These are phyloP conservation scores for Cyclophora punctaria DNA, from an alignment of 2,888 invertebrate species.

Conservation along the genomic window DNA sequence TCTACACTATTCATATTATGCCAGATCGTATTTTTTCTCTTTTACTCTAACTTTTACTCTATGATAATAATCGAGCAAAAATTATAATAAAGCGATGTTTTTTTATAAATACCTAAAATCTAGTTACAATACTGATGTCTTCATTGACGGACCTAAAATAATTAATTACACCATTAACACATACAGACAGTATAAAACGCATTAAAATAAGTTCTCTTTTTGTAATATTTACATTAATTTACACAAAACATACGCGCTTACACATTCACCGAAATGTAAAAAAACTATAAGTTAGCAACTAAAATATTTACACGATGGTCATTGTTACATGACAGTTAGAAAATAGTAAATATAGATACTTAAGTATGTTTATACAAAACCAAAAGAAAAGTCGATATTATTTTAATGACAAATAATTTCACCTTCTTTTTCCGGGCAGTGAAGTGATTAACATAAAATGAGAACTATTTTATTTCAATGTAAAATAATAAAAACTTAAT, in stretches of 20 bases:
- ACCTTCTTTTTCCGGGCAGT: constrained; percentile 44
- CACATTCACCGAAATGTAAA: constrained; percentile 35
- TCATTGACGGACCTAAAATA: constrained; percentile 39
- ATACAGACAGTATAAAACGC: constrained; percentile 36
- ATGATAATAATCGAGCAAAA: constrained; percentile 12
- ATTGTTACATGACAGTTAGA: constrained; percentile 34
- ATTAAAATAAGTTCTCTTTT: constrained; percentile 18
- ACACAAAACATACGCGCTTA: constrained; percentile 36
- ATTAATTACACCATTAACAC: constrained; percentile 45
- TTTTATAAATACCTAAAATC: constrained; percentile 48
- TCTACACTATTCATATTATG: neutral
- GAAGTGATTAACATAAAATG: constrained; percentile 19
- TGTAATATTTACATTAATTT: constrained; percentile 49
- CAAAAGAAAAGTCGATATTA: constrained; percentile 33
- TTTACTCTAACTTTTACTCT: neutral
- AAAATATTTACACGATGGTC: constrained; percentile 63
- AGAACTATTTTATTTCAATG: constrained; percentile 6
- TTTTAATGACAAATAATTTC: constrained; percentile 33
- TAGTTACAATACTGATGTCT: constrained; percentile 59
- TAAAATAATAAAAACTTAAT: constrained; percentile 17
- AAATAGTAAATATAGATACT: constrained; percentile 29
- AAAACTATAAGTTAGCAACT: constrained; percentile 49
- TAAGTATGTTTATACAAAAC: constrained; percentile 38
- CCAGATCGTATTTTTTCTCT: constrained; percentile 4
- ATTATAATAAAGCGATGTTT: constrained; percentile 10